Evolutionary conservation across 2,888 invertebrate species (phyloP).

Genomic region (Amphiduros pacificus): DNA sequence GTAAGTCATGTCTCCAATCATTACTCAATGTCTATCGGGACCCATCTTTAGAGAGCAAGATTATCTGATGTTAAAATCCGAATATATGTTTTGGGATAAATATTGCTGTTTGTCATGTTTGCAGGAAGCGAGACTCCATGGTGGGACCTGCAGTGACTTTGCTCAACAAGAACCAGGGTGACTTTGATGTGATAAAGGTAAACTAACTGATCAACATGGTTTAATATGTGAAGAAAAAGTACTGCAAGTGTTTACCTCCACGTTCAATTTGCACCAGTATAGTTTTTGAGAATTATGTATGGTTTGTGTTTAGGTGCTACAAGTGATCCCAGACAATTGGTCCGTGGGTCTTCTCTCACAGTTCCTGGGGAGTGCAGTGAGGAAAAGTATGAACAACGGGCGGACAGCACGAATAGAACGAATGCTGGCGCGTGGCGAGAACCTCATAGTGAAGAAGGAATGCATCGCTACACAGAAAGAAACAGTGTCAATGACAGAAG

Average conservation of each 20-base stretch:
- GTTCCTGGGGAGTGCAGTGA: conserved; percentile 58
- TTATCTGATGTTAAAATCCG: no score
- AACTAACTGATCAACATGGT: conserved; percentile 1
- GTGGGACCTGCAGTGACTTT: conserved; percentile 59
- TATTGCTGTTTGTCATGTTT: conserved; percentile 27
- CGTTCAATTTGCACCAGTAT: no score
- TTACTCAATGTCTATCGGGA: no score
- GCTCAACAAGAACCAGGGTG: conserved; percentile 60
- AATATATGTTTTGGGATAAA: no score
- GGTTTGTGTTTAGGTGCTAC: conserved; percentile 52
- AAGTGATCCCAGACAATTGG: conserved; percentile 61
- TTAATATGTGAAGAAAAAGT: no score
- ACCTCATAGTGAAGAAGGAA: conserved; percentile 54
- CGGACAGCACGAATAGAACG: conserved; percentile 55
- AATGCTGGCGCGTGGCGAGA: conserved; percentile 60
- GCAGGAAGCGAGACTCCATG: conserved; percentile 54
- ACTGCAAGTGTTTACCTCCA: no score
- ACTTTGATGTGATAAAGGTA: conserved; percentile 62
- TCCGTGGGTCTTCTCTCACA: conserved; percentile 59
- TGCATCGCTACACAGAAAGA: conserved; percentile 51
- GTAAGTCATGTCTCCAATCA: no score
- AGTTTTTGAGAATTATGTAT: no score
- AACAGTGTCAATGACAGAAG: conserved; percentile 55
- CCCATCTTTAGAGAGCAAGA: no score
- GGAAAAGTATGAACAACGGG: conserved; percentile 57